Evolutionary conservation across 2,113 vertebrate genomes (phyloP).

Genomic region (Rhineura floridana): DNA sequence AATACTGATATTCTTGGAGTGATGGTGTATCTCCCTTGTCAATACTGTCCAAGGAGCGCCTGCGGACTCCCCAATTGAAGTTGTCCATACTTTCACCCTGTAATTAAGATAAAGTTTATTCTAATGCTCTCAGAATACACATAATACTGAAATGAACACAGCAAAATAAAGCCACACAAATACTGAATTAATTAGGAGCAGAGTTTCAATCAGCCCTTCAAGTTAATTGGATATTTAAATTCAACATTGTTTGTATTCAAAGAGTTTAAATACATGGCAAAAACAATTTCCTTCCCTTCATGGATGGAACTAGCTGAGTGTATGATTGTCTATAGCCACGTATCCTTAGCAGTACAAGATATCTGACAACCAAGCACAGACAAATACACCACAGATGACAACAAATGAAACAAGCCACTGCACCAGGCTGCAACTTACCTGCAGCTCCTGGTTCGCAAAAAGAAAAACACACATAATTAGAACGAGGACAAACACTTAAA

Average conservation of each 20-base stretch:
- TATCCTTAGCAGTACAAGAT: constrained; percentile 57
- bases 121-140: constrained; percentile 10
- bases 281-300: constrained; percentile 52
- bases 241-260: constrained; percentile 47
- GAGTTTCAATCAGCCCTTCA: constrained; percentile 82
- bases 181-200: constrained; percentile 59
- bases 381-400: constrained; percentile 68
- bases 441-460: constrained; percentile 99
- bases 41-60: constrained; percentile 96
- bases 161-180: constrained; percentile 52
- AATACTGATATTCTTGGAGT: constrained; percentile 93
- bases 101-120: constrained; percentile 54
- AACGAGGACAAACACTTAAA: constrained; percentile 84
- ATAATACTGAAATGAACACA: constrained; percentile 13
- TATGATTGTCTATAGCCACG: constrained; percentile 48
- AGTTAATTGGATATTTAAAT: constrained; percentile 64
- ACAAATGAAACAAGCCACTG: constrained; percentile 71
- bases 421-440: constrained; percentile 93
- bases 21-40: constrained; percentile 97
- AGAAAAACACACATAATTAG: constrained; percentile 91
- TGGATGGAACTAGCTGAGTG: constrained; percentile 55
- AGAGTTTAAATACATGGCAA: constrained; percentile 59
- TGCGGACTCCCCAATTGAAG: constrained; percentile 98
- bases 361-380: constrained; percentile 66
- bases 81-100: constrained; percentile 99